Conservation (phyloP, 2,888 invertebrate genomes). For the Malthinus flaveolus region DNA sequence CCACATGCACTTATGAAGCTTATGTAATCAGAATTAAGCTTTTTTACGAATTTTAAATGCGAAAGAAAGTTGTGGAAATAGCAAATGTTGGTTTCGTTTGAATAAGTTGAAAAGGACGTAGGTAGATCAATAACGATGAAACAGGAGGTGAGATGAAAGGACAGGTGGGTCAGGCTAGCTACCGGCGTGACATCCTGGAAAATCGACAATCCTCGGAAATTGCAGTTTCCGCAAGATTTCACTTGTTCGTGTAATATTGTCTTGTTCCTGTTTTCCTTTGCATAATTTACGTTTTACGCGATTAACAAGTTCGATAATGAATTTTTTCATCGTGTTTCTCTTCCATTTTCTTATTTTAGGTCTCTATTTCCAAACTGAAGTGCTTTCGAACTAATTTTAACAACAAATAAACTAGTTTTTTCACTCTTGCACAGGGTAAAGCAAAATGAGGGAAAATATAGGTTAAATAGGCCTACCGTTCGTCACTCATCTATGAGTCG, state of each 20-base stretch:
- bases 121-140: constrained; percentile 21
- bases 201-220: constrained; percentile 42
- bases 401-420: no score
- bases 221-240: constrained; percentile 45
- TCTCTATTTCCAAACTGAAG: no score
- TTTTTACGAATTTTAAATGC: constrained; percentile 5
- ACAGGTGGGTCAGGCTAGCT: constrained; percentile 27
- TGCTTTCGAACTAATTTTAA: no score
- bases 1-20: no score
- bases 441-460: no score
- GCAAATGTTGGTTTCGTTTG: constrained; percentile 13
- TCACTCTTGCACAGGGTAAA: no score
- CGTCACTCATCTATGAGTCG: no score
- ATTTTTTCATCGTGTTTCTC: no score
- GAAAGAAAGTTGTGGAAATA: constrained; percentile 4
- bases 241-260: constrained; percentile 25
- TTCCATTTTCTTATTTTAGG: no score
- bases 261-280: background rate
- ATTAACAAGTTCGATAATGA: no score
- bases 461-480: no score
- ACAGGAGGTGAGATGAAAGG: constrained; percentile 25
- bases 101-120: constrained; percentile 6
- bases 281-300: constrained; percentile 2
- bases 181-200: constrained; percentile 29
- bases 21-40: no score